Evolutionary conservation across 2,888 invertebrate species (phyloP), one percentile per base, ranked within the genome.

Genomic region (Sussaba pulchella): DNA sequence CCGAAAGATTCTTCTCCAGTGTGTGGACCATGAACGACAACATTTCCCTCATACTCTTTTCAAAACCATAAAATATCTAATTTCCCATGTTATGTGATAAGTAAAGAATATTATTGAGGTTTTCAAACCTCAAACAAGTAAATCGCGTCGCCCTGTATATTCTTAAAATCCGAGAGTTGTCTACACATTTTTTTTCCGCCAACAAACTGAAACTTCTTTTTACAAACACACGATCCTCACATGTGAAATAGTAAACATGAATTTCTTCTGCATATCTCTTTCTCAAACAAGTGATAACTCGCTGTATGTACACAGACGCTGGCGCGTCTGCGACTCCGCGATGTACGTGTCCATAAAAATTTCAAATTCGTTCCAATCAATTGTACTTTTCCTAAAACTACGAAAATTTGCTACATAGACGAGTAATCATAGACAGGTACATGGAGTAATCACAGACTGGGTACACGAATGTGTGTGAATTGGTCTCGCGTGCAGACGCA

Each of bases 401-500:
- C 21, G n/a, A n/a, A n/a, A n/a, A n/a, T n/a, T n/a, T n/a, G n/a
- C n/a, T n/a, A n/a, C n/a, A n/a, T n/a, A n/a, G n/a, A n/a, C n/a
- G n/a, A n/a, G n/a, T n/a, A n/a, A 31, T 31, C 31, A 57, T 8
- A 14, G 31, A 57, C 43, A n/a, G n/a, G n/a, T 54, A 9, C 5
- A 45, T 47, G 24, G 57, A 36, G n/a, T n/a, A n/a, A n/a, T n/a
- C 10, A 26, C 41, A 41, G 14, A 12, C n/a, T 43, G 14, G 12
- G 31, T 26, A 43, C 17, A 17, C n/a, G 47, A n/a, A 50, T 67
- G 17, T 17, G 26, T 50, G 10, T 24, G 14, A 24, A 61, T 36
- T 19, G 39, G 31, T 12, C 54, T 12, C 52, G 70, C 45, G n/a
- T 45, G 63, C 61, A 76, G 54, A 63, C 54, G 52, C 63, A 70